Conservation (phyloP, 2,888 invertebrate genomes). For the Omphaloscelis lunosa region DNA sequence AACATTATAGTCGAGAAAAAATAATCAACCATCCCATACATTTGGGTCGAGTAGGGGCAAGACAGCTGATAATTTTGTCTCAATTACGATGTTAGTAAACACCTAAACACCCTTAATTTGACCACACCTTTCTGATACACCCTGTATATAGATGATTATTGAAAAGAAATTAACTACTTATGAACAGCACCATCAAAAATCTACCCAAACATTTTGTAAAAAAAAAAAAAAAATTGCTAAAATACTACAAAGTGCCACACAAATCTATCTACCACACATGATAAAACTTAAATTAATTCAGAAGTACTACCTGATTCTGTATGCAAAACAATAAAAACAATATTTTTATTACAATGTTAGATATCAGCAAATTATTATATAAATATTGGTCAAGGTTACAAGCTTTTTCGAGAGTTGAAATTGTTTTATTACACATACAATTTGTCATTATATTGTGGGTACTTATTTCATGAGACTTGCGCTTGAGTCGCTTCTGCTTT, state of each 20-base stretch:
- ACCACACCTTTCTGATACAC: too few species aligned
- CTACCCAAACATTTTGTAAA: background rate
- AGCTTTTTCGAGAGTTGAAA: constrained; percentile 2
- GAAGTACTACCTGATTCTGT: constrained; percentile 60
- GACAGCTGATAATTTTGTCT: too few species aligned
- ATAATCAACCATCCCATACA: too few species aligned
- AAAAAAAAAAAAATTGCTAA: background rate
- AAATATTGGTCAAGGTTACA: constrained; percentile 49
- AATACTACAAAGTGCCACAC: constrained; percentile 12
- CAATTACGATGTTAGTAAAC: too few species aligned
- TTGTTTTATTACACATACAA: constrained; percentile 13
- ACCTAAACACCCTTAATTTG: too few species aligned
- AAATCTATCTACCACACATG: constrained; percentile 48
- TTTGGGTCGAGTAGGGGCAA: too few species aligned
- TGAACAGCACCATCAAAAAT: background rate
- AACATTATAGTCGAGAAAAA: too few species aligned
- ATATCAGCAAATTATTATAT: constrained; percentile 29
- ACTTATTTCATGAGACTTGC: constrained; percentile 39
- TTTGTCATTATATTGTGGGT: constrained; percentile 35
- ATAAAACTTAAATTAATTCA: constrained; percentile 33
- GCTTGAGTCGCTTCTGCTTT: constrained; percentile 23
- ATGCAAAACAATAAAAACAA: constrained; percentile 54
- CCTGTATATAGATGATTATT: background rate
- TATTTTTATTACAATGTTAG: constrained; percentile 25
- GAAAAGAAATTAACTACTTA: background rate